phyloP scores from a whole-genome alignment of 2,888 invertebrate species.

The Tetranychus piercei region DNA sequence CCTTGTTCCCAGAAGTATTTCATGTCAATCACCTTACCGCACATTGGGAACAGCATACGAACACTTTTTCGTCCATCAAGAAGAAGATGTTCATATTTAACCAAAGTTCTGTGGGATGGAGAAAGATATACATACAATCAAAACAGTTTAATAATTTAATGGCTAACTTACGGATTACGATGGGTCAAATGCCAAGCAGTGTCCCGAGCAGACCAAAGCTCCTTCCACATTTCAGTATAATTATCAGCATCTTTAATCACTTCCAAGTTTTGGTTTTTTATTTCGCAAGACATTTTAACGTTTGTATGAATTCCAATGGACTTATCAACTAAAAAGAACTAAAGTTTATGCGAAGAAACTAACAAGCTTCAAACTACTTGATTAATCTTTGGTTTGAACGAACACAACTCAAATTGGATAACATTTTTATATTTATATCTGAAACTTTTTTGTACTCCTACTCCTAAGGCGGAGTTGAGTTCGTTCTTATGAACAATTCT shows the following conservation, averaged over 20 bases:
- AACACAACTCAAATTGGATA: no score
- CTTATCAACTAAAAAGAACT: no score
- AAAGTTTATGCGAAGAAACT: no score
- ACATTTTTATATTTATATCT: no score
- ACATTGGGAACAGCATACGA: constrained; percentile 17
- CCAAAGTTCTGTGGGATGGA: constrained; percentile 11
- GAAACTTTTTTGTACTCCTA: no score
- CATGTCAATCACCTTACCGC: constrained; percentile 22
- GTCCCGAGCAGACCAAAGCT: constrained; percentile 19
- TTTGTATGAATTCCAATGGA: no score
- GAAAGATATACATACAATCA: not conserved
- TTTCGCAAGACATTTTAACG: not conserved
- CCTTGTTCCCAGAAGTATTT: constrained; percentile 18
- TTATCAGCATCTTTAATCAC: constrained; percentile 5
- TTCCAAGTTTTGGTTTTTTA: not conserved
- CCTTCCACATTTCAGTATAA: constrained; percentile 17
- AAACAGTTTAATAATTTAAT: not conserved
- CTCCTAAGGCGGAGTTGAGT: no score
- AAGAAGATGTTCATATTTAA: constrained; percentile 15
- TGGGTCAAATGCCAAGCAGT: constrained; percentile 20
- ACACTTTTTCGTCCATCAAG: constrained; percentile 11
- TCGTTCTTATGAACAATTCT: no score
- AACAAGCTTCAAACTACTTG: no score
- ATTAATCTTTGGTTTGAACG: no score
- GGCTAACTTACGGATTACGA: constrained; percentile 16